Percentiles rank a stretch among this genome's conserved stretches.
Conservation (phyloP, 2,113 vertebrate genomes). For the Hyaena hyaena region DNA sequence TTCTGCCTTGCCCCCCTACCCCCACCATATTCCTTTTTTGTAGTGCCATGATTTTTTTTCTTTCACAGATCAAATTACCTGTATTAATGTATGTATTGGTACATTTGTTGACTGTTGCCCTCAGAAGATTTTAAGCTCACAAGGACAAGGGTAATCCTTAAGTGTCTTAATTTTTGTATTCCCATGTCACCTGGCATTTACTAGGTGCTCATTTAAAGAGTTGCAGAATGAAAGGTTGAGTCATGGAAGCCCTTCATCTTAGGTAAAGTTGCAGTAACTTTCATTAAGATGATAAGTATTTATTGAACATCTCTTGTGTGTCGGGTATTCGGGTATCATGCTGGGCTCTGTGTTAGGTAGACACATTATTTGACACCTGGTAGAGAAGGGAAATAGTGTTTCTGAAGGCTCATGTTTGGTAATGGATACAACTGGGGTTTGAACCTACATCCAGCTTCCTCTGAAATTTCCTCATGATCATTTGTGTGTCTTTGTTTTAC, state of each 20-base stretch:
- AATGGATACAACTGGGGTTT: neutral
- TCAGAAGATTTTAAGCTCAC: neutral
- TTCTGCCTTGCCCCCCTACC: neutral
- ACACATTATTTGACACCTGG: neutral
- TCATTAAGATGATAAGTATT: neutral
- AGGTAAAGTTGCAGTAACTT: neutral
- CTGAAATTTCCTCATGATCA: neutral
- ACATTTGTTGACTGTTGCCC: neutral
- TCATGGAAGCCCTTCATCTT: neutral
- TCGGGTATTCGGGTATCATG: neutral
- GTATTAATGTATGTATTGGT: neutral
- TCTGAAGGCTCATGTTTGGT: neutral
- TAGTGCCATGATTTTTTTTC: neutral
- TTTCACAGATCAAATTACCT: neutral
- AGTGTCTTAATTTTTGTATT: neutral
- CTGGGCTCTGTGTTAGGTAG: neutral
- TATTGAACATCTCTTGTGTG: neutral
- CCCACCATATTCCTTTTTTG: neutral
- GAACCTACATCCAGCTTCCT: neutral
- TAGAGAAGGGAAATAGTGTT: neutral
- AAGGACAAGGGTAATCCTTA: neutral
- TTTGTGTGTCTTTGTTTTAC: neutral
- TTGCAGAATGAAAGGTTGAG: neutral
- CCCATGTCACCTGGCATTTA: neutral
- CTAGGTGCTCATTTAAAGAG: neutral